These are phyloP conservation scores for Hyla sarda DNA, from an alignment of 2,113 vertebrate species.

Conservation along the genomic window DNA sequence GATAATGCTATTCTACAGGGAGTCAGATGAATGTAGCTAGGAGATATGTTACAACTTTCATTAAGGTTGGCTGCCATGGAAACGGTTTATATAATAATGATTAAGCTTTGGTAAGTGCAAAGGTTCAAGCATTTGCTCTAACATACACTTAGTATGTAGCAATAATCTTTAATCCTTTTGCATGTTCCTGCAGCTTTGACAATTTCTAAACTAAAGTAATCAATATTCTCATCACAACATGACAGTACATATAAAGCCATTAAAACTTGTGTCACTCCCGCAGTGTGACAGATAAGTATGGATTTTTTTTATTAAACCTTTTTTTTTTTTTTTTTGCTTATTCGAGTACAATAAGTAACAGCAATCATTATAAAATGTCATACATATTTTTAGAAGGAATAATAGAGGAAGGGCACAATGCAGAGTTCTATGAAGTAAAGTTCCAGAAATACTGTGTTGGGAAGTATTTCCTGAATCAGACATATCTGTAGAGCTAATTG, in stretches of 20 bases:
- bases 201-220: not conserved
- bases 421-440: no score
- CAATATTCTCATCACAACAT: not conserved
- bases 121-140: not conserved
- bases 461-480: no score
- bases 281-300: no score
- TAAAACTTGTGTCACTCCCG: not conserved
- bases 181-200: not conserved
- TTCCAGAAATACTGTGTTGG: no score
- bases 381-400: no score
- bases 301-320: no score
- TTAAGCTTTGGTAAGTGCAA: conserved; percentile 3
- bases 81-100: conserved; percentile 18
- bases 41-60: not conserved
- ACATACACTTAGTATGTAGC: not conserved
- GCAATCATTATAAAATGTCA: no score
- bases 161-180: not conserved
- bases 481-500: no score
- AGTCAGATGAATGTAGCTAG: conserved; percentile 10
- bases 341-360: no score
- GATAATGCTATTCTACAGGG: not conserved
- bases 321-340: no score
- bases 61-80: conserved; percentile 19
- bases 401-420: no score
- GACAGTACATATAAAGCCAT: not conserved